These are phyloP conservation scores for Sebastes hubbsi DNA, from an alignment of 2,797 vertebrate species.

Conservation along the genomic window DNA sequence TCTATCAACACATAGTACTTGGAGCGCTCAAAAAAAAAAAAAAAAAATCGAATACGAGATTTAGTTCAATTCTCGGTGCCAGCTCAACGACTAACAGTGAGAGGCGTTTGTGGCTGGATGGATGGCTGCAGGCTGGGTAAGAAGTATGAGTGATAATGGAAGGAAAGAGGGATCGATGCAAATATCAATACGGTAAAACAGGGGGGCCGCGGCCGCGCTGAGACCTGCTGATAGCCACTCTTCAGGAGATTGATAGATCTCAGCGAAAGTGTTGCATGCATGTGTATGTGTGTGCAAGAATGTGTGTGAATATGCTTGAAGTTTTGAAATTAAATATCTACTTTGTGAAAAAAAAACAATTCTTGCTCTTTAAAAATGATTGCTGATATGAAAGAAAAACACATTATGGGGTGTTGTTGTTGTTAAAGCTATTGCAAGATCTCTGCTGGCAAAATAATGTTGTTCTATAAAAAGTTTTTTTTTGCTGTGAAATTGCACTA, in stretches of 20 bases:
- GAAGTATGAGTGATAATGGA: constrained; percentile 76
- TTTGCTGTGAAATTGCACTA: neutral
- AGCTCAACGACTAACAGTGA: constrained; percentile 28
- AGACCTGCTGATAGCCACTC: constrained; percentile 59
- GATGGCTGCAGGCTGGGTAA: constrained; percentile 48
- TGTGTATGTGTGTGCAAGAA: neutral
- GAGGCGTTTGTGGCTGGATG: constrained; percentile 44
- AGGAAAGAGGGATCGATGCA: constrained; percentile 74
- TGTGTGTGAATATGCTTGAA: neutral
- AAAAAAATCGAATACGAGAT: constrained; percentile 45
- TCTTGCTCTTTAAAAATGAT: constrained; percentile 17
- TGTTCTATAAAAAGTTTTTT: neutral
- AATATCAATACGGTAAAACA: constrained; percentile 79
- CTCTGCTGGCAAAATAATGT: neutral
- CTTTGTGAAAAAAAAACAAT: constrained; percentile 1
- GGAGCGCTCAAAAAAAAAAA: constrained; percentile 23
- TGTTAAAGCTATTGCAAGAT: neutral
- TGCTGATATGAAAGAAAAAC: neutral
- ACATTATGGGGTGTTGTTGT: neutral
- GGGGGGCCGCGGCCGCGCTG: constrained; percentile 23
- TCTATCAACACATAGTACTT: constrained; percentile 15
- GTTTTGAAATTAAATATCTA: constrained; percentile 13
- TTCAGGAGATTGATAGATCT: constrained; percentile 50
- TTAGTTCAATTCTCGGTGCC: constrained; percentile 35
- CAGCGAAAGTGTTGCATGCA: neutral